Evolutionary conservation across 1,140 invertebrate genomes (phyloP).

Genomic region (Papilio glaucus): DNA sequence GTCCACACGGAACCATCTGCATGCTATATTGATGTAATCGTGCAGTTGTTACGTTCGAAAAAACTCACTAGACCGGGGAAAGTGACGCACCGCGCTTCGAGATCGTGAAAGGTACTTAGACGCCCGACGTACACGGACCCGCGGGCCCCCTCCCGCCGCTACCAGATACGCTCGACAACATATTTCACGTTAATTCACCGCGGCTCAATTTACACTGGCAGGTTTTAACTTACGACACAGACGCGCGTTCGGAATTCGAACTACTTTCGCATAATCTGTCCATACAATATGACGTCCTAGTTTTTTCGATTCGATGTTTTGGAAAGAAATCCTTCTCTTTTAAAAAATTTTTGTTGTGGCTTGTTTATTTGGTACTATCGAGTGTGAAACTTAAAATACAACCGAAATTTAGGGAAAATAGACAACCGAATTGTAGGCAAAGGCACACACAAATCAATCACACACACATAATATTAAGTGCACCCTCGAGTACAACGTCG

Average conservation of each 20-base stretch:
- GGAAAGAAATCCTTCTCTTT: slow-evolving; percentile 21
- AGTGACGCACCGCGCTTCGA: slow-evolving; percentile 69
- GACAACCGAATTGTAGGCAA: too few species aligned
- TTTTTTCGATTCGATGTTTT: slow-evolving; percentile 50
- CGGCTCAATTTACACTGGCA: slow-evolving; percentile 54
- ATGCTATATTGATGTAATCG: slow-evolving; percentile 77
- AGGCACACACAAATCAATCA: too few species aligned
- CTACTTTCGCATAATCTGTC: slow-evolving; percentile 76
- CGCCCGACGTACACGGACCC: slow-evolving; percentile 56
- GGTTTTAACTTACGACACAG: slow-evolving; percentile 68
- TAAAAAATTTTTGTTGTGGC: not conserved
- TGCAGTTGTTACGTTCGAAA: slow-evolving; percentile 72
- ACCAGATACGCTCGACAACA: slow-evolving; percentile 33
- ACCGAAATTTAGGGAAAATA: too few species aligned
- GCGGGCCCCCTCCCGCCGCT: slow-evolving; percentile 45
- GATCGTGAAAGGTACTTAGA: slow-evolving; percentile 78
- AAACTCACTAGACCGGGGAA: slow-evolving; percentile 77
- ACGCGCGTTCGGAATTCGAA: slow-evolving; percentile 68
- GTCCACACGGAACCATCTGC: slow-evolving; percentile 66
- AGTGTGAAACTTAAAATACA: not conserved
- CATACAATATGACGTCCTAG: slow-evolving; percentile 61
- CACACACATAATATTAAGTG: too few species aligned
- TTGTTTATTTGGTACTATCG: not conserved
- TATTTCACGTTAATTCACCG: slow-evolving; percentile 51
- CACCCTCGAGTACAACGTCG: not conserved